Evolutionary conservation across 2,888 invertebrate species (phyloP), one percentile per base, ranked within the genome.

Genomic region (Nebria brevicollis): DNA sequence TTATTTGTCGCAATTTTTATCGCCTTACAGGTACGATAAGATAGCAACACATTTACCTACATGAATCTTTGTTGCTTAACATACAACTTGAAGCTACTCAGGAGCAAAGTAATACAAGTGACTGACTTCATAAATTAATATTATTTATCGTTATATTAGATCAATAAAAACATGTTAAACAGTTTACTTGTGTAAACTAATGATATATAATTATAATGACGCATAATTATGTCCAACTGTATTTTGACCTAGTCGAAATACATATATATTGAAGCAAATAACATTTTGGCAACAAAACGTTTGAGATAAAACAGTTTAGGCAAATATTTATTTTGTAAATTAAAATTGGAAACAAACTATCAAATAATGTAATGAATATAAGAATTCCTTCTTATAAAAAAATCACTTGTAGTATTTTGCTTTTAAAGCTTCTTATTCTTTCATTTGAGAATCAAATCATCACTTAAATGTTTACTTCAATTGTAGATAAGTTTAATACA

Each of bases 1-100:
- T 89, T 95, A 78, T 95, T 95, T 87, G 91, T 94, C 20, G 91
- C 93, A 26, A 93, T 95, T 83, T 93, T 95, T 86, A 90, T 94
- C 84, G 92, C 93, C 81, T 88, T 95, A 85, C 95, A 95, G 94
- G 95, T 95, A 88, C 86, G 54, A 54, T 54, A 54, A 54, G 54
- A 54, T 54, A 54, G 54, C 54, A 54, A 54, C 54, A 54, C 54
- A 54, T 54, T 54, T 54, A 54, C 13, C 13, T 54, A 54, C 13
- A 70, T 70, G n/a, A 34, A 26, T 25, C 70, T 26, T 5, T 70
- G 34, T 70, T 70, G 73, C 15, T 73, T 20, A 73, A 26, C 10
- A 34, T 73, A 73, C 20, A 77, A 20, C 77, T 54, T 54, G 54
- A 13, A 54, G 54, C 54, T 54, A 13, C 54, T 11, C 8, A 54